phyloP scores from a whole-genome alignment of 1,140 invertebrate genomes.

The Calliphora vicina region DNA sequence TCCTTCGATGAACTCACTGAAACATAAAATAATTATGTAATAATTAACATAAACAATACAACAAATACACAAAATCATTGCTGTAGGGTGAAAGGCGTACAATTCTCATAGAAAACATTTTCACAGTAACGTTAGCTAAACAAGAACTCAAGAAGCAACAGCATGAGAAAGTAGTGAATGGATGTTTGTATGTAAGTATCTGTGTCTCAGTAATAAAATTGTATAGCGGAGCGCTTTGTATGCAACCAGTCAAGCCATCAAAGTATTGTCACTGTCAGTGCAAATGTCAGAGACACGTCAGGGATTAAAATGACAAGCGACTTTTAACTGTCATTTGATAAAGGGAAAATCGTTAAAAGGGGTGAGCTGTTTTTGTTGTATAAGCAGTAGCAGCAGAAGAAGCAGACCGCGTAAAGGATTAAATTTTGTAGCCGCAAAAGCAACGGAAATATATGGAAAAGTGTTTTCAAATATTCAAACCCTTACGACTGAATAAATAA shows the following conservation, averaged over 20 bases:
- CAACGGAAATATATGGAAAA: background rate
- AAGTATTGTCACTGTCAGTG: slow-evolving; percentile 63
- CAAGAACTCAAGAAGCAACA: background rate
- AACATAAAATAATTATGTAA: no score
- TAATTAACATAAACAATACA: no score
- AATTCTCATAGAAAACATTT: no score
- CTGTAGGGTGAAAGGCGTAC: no score
- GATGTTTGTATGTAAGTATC: background rate
- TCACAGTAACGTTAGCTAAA: no score
- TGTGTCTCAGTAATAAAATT: background rate
- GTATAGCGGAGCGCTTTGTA: slow-evolving; percentile 45
- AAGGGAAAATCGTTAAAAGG: slow-evolving; percentile 39
- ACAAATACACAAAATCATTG: no score
- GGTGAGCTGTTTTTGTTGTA: background rate
- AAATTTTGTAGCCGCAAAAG: background rate
- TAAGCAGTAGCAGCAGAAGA: background rate
- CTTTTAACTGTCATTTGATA: slow-evolving; percentile 48
- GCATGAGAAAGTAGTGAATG: background rate
- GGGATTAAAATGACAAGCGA: slow-evolving; percentile 52
- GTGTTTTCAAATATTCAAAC: background rate
- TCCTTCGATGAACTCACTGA: no score
- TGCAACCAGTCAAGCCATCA: slow-evolving; percentile 49
- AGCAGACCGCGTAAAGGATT: slow-evolving; percentile 6
- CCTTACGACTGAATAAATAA: background rate
- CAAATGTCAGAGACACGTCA: slow-evolving; percentile 62